Evolutionary conservation across 2,888 invertebrate genomes (phyloP).

Genomic region (Perizoma flavofasciatum): DNA sequence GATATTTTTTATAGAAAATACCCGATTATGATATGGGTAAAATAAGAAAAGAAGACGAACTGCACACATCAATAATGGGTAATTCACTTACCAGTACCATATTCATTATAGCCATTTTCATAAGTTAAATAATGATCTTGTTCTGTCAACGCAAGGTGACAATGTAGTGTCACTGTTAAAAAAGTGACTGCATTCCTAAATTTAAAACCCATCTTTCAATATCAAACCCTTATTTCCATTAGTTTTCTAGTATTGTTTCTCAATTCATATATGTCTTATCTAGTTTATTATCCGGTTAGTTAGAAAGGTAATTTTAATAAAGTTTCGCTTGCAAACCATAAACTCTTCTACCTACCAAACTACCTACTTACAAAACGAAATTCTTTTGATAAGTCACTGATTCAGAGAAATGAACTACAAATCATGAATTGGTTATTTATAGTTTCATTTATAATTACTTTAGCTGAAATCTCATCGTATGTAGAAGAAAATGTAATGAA

Average conservation of each 20-base stretch:
- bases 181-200: neutral
- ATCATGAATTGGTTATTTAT: conserved; percentile 29
- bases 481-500: conserved; percentile 24
- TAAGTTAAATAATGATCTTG: too few relatives aligned
- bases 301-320: conserved; percentile 39
- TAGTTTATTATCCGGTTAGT: conserved; percentile 24
- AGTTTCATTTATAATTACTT: conserved; percentile 14
- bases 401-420: conserved; percentile 13
- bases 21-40: too few relatives aligned
- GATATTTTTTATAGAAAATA: too few relatives aligned
- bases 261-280: conserved; percentile 6
- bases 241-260: conserved; percentile 2
- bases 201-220: conserved; percentile 11
- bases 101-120: too few relatives aligned
- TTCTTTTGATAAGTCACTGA: conserved; percentile 2
- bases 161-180: neutral
- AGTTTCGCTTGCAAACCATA: conserved; percentile 20
- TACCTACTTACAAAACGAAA: neutral
- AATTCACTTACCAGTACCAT: too few relatives aligned
- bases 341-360: neutral
- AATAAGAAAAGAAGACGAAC: too few relatives aligned
- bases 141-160: too few relatives aligned
- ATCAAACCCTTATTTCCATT: neutral
- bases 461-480: conserved; percentile 16
- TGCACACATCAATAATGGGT: too few relatives aligned